Conservation (phyloP, 2,888 invertebrate species). For the Amphimallon solstitiale region DNA sequence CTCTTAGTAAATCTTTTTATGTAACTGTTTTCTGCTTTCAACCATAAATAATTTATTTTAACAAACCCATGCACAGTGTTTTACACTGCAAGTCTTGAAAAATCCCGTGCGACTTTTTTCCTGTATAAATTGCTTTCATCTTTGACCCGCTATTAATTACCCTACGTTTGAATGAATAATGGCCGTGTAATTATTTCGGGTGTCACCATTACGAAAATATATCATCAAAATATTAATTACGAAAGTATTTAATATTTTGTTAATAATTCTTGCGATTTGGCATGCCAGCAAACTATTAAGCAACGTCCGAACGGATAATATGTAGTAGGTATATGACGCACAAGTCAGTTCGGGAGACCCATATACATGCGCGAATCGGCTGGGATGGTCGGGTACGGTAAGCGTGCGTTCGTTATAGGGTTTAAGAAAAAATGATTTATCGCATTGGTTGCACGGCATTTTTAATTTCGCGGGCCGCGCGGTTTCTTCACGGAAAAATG, state of each 20-base stretch:
- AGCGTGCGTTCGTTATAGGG: neutral
- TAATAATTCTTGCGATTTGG: conserved; percentile 31
- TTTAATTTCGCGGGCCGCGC: conserved; percentile 36
- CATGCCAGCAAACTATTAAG: conserved; percentile 33
- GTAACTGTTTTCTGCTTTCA: too few species aligned
- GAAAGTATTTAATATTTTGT: conserved; percentile 9
- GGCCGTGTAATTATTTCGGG: too few species aligned
- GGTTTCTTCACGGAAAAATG: conserved; percentile 27
- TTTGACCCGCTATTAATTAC: too few species aligned
- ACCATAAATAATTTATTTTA: too few species aligned
- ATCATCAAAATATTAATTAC: conserved; percentile 19
- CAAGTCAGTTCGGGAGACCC: conserved; percentile 15
- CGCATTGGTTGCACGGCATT: conserved; percentile 18
- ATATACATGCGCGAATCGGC: conserved; percentile 3
- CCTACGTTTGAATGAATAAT: too few species aligned
- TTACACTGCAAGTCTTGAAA: too few species aligned
- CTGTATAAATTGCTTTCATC: too few species aligned
- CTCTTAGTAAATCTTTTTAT: too few species aligned
- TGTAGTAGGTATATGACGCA: conserved; percentile 4
- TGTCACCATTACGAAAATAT: conserved; percentile 20
- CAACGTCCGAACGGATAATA: conserved; percentile 18
- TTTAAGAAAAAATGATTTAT: conserved; percentile 31
- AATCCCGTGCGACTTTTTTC: too few species aligned
- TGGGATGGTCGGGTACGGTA: too few species aligned
- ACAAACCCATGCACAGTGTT: too few species aligned